These are phyloP conservation scores for Halisarca cf. caerulea DNA, from an alignment of 37 sponge, comb jelly and placozoan species.

Conservation along the genomic window DNA sequence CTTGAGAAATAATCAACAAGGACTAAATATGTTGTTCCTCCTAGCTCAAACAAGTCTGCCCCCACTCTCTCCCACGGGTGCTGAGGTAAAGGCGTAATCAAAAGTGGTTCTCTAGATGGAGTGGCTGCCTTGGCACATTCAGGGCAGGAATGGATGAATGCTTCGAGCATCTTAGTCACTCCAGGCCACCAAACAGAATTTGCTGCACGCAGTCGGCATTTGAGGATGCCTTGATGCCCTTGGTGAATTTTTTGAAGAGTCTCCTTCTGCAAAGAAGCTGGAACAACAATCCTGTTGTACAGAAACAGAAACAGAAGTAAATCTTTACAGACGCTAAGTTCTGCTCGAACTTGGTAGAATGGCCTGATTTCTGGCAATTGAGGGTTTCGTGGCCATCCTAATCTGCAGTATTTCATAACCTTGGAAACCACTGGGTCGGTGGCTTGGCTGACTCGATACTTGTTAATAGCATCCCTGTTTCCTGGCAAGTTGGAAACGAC, in stretches of 20 bases:
- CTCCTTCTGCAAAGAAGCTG: not conserved
- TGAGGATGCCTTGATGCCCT: slow-evolving; percentile 21
- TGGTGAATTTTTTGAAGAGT: slow-evolving; percentile 9
- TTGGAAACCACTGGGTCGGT: not conserved
- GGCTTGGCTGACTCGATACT: not conserved
- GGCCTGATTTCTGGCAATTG: not conserved
- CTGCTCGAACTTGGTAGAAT: not conserved
- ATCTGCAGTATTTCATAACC: slow-evolving; percentile 11
- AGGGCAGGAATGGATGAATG: not conserved
- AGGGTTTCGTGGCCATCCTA: not conserved
- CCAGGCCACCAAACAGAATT: slow-evolving; percentile 22
- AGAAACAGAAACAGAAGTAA: not conserved
- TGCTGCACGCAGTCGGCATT: not conserved
- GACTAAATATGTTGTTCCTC: slow-evolving; percentile 22
- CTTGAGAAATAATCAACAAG: slow-evolving; percentile 48
- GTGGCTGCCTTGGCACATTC: not conserved
- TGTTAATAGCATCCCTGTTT: not conserved
- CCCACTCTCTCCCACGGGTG: slow-evolving; percentile 59
- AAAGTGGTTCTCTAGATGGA: slow-evolving; percentile 34
- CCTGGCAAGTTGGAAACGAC: not conserved
- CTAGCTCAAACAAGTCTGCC: slow-evolving; percentile 48
- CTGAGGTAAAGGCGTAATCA: slow-evolving; percentile 24
- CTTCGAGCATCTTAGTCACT: not conserved
- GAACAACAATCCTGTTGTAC: not conserved
- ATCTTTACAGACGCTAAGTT: not conserved